Evolutionary conservation across 2,113 vertebrate species (phyloP).

Genomic region (Oreochromis niloticus): DNA sequence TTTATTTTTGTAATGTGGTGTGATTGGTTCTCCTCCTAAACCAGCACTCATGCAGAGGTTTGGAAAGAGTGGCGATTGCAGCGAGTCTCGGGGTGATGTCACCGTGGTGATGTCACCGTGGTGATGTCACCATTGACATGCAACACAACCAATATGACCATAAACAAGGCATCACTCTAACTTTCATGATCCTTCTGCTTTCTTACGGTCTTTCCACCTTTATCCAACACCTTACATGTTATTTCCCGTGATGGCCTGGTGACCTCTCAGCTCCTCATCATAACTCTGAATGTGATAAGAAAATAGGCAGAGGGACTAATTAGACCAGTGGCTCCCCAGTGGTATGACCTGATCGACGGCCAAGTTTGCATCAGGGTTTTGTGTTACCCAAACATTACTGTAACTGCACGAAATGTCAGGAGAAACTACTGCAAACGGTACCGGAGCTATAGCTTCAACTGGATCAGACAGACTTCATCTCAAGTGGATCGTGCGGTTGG

Average conservation of each 20-base stretch:
- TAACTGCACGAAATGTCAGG: background rate
- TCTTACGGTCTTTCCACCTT: background rate
- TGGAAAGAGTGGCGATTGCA: background rate
- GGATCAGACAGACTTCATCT: background rate
- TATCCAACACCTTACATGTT: background rate
- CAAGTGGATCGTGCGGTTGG: accelerated
- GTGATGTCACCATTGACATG: background rate
- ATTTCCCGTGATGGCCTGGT: background rate
- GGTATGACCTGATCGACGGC: background rate
- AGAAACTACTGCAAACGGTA: background rate
- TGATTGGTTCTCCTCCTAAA: background rate
- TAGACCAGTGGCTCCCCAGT: background rate
- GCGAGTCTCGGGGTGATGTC: background rate
- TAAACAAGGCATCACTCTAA: accelerated
- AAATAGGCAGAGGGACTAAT: background rate
- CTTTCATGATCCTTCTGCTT: background rate
- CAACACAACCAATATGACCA: accelerated
- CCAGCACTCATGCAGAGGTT: background rate
- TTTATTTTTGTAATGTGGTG: background rate
- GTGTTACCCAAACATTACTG: background rate
- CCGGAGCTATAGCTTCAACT: background rate
- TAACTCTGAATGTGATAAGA: background rate
- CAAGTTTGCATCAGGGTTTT: accelerated
- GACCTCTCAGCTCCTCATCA: background rate
- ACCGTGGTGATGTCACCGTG: background rate